Evolutionary conservation across 2,797 vertebrate genomes (phyloP).

Genomic region (Nannoperca obscura): DNA sequence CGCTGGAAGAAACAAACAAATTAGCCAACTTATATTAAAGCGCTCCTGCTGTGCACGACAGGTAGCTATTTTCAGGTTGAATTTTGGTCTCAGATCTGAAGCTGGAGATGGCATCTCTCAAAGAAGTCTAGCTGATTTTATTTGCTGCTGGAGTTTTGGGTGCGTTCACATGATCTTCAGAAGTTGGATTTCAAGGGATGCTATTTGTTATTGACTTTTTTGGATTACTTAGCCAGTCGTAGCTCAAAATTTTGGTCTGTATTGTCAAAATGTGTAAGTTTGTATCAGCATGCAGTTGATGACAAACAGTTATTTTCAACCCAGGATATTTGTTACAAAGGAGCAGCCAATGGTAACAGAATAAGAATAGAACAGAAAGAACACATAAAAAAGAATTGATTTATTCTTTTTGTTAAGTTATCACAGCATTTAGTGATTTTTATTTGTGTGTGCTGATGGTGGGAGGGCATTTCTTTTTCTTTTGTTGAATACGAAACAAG

Average conservation of each 20-base stretch:
- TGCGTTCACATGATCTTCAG: constrained; percentile 25
- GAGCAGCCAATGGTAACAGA: background rate
- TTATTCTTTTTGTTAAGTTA: background rate
- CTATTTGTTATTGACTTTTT: constrained; percentile 8
- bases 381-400: background rate
- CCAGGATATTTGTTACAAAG: background rate
- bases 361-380: background rate
- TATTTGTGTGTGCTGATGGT: background rate
- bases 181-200: constrained; percentile 31
- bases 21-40: constrained; percentile 66
- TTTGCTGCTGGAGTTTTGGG: constrained; percentile 35
- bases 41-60: constrained; percentile 57
- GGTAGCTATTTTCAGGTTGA: constrained; percentile 71
- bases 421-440: background rate
- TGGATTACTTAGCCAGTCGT: background rate
- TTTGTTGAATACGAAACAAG: constrained; percentile 12
- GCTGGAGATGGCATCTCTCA: constrained; percentile 36
- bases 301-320: background rate
- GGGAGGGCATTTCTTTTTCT: background rate
- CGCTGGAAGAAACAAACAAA: constrained; percentile 69
- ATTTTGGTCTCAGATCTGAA: constrained; percentile 52
- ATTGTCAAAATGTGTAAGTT: background rate
- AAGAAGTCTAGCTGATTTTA: constrained; percentile 37
- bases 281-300: background rate
- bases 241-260: constrained; percentile 2